These are phyloP conservation scores for Sus scrofa DNA, from an alignment of 2,113 vertebrate species.

Conservation along the genomic window T2T-Sscrofa CM000826.6:156833501-156834000, in stretches of 20 bases:
- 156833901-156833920: rapidly evolving
- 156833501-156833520: no score
- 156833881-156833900: no score
- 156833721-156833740: rapidly evolving
- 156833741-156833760: rapidly evolving
- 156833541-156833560: no score
- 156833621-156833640: neutral
- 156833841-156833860: no score
- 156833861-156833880: no score
- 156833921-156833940: neutral
- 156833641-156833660: rapidly evolving
- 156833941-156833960: neutral
- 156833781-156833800: neutral
- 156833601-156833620: neutral
- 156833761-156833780: neutral
- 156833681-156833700: neutral
- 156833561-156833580: neutral
- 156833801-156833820: neutral
- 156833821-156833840: neutral
- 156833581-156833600: neutral
- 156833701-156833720: neutral
- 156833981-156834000: neutral
- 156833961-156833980: neutral
- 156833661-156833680: neutral
- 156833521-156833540: no score